Base-by-base conservation (phyloP, 2,797 vertebrate genomes). In the Esox masquinongy region DNA sequence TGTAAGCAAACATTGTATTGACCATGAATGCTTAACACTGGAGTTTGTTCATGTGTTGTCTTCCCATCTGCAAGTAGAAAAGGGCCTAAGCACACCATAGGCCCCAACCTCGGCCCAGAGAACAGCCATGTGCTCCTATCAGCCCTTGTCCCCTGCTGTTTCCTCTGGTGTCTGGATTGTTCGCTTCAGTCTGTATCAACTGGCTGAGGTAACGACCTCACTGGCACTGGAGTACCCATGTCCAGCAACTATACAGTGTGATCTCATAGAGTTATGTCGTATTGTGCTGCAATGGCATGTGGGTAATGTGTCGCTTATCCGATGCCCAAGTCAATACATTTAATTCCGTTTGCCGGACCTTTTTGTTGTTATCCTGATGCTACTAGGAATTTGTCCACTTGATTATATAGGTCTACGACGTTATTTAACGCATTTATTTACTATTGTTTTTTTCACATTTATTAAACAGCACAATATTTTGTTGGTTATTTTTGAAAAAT, bases 61-160 rank as follows among this genome's bases (percentile, higher is more conserved):
- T 29, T 39, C 61, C 29, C 64, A 39, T 24, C 17, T 17, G 15
- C 0, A 24, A 72, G 66, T 59, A 76, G 61, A 64, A 12, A 36
- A 86, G 70, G 77, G 83, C 79, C 84, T 78, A 85, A 76, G 78
- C 72, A 74, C 79, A 77, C 72, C 59, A 22, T 74, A 80, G 87
- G 85, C 84, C 87, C 84, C 83, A 75, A 56, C 26, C 53, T 73
- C 74, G 81, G 79, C 17, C 22, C 64, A 68, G 15, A 53, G 49
- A 24, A 71, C 47, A 31, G 22, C 17, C 11, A 51, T 7, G 24
- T 17, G 76, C 74, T 63, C 79, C 79, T 78, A 78, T 70, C 87
- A 89, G 71, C 90, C 89, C 86, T 91, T 79, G 84, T 90, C 91
- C 88, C 90, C 90, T 92, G 87, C 86, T 86, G 81, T 88, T 82